Evolutionary conservation across 2,888 invertebrate genomes (phyloP).

Genomic region (Lithophane leautieri): DNA sequence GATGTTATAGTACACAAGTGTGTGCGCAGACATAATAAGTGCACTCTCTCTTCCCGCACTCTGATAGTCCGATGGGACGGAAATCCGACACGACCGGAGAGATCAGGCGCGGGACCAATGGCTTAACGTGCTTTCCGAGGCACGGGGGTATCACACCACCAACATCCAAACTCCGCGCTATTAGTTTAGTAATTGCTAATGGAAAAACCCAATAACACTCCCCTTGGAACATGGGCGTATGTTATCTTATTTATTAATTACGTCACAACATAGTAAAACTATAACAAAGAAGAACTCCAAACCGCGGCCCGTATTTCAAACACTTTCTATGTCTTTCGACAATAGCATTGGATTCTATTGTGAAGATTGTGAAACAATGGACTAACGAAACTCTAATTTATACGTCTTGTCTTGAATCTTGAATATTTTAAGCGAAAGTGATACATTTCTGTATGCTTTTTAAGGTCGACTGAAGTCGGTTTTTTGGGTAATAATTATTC

Average conservation of each 20-base stretch:
- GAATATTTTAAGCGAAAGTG: slow-evolving; percentile 49
- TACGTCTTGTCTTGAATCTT: slow-evolving; percentile 32
- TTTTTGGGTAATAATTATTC: not conserved
- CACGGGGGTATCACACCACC: too few species aligned
- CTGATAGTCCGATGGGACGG: too few species aligned
- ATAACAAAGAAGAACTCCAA: slow-evolving; percentile 20
- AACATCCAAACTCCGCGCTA: too few species aligned
- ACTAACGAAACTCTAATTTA: slow-evolving; percentile 52
- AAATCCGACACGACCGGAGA: too few species aligned
- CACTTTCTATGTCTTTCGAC: slow-evolving; percentile 56
- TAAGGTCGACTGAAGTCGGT: not conserved
- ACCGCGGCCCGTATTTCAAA: slow-evolving; percentile 31
- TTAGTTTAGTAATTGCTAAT: too few species aligned
- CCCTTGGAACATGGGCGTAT: too few species aligned
- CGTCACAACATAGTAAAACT: slow-evolving; percentile 18
- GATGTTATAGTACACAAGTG: too few species aligned
- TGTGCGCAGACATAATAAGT: too few species aligned
- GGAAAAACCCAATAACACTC: too few species aligned
- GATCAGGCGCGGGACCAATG: too few species aligned
- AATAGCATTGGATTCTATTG: slow-evolving; percentile 53
- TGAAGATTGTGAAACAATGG: slow-evolving; percentile 54
- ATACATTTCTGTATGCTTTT: slow-evolving; percentile 20
- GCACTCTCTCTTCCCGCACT: too few species aligned
- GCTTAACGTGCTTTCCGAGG: too few species aligned
- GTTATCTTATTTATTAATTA: slow-evolving; percentile 10